These are phyloP conservation scores for Caenorhabditis sp. DNA, from an alignment of 2,888 invertebrate genomes.

Conservation along the genomic window DNA sequence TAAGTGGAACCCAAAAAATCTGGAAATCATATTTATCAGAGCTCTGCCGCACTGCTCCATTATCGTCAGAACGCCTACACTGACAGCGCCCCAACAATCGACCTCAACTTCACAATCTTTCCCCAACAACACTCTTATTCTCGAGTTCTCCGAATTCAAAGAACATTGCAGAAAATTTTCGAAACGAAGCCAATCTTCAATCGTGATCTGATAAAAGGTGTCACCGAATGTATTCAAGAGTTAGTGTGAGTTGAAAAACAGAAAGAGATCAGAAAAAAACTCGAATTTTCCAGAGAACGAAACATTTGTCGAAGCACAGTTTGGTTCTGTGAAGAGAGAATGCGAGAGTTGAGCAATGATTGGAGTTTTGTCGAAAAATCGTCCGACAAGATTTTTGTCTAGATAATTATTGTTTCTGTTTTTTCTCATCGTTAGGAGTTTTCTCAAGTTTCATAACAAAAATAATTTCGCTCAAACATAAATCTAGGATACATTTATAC, in stretches of 20 bases:
- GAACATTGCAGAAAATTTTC: neutral
- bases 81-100: neutral
- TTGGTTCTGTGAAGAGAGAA: neutral
- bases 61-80: conserved; percentile 14
- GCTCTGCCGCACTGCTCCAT: conserved; percentile 13
- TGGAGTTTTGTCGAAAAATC: neutral
- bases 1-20: neutral
- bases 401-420: no score
- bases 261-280: neutral
- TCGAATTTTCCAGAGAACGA: neutral
- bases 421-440: no score
- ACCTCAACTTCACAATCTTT: neutral
- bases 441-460: no score
- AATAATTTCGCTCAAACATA: no score
- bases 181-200: neutral
- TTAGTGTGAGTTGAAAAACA: neutral
- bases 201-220: neutral
- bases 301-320: neutral
- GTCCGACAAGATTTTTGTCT: no score
- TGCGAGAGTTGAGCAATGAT: neutral
- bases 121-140: no score
- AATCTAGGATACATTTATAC: no score
- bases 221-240: neutral
- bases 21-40: no score
- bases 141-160: neutral